Conservation (phyloP, 2,888 invertebrate species). For the Gasteruption jaculator region DNA sequence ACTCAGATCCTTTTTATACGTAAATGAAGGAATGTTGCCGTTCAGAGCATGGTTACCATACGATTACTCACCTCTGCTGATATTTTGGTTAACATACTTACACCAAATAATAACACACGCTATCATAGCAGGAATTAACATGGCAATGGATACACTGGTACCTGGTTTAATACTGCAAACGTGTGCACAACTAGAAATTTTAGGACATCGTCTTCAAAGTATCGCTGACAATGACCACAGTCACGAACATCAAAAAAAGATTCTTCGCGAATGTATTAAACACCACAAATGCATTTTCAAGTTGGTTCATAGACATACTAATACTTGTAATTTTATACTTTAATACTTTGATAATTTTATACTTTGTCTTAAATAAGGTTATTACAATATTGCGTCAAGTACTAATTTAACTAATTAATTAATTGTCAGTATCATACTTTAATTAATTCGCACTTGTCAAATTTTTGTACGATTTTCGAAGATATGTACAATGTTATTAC, state of each 20-base stretch:
- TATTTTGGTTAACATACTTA: constrained; percentile 23
- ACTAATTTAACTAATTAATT: too few relatives aligned
- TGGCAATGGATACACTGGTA: constrained; percentile 32
- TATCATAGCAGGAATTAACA: constrained; percentile 24
- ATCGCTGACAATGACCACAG: constrained; percentile 9
- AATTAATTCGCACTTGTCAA: too few relatives aligned
- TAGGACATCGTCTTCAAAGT: constrained; percentile 24
- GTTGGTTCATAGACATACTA: too few relatives aligned
- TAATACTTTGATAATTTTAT: too few relatives aligned
- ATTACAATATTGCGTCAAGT: too few relatives aligned
- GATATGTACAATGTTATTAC: too few relatives aligned
- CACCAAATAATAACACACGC: constrained; percentile 25
- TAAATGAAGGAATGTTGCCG: constrained; percentile 14
- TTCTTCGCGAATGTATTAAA: constrained; percentile 8
- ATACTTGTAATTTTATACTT: too few relatives aligned
- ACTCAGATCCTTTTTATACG: constrained; percentile 18
- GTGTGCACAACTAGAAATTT: constrained; percentile 34
- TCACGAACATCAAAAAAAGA: background rate
- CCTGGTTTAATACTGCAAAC: constrained; percentile 28
- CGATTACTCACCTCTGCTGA: constrained; percentile 6
- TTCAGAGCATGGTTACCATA: constrained; percentile 23
- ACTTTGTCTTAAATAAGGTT: too few relatives aligned
- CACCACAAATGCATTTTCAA: constrained; percentile 12
- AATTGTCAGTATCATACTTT: too few relatives aligned
- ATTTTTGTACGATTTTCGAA: too few relatives aligned